Evolutionary conservation across 2,113 vertebrate genomes (phyloP), one percentile per base, ranked within the genome.

Genomic region (Esox niger): DNA sequence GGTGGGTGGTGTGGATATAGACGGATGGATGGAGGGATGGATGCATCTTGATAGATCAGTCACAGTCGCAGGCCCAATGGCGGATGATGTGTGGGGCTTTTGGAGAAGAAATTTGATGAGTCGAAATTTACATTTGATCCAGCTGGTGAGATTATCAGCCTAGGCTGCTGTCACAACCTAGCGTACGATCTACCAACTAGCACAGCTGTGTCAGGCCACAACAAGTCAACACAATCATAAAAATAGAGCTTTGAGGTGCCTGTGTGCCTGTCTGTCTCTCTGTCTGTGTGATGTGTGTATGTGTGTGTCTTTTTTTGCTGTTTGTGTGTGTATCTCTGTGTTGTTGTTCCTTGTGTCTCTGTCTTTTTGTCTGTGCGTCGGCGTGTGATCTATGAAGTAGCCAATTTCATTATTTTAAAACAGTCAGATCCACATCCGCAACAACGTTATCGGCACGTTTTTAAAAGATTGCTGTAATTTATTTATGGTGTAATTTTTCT

Each of bases 1-100:
- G 27, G n/a, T 64, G 70, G 69, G 77, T 74, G 27, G n/a, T 64
- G 70, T 61, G 75, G 67, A 70, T 64, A 9, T 29, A 57, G 65
- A 64, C 20, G 66, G 69, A 69, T 64, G 66, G 75, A 69, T 66
- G 71, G 76, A 69, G 61, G 62, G 21, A 76, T 38, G 11, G 35
- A 38, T 21, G 21, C 7, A 52, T 17, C 38, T 52, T n/a, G 47
- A 15, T 52, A 67, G 70, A 57, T 43, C 38, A 43, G 38, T 43
- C 38, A 43, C 13, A 43, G 38, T 43, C 11, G 17, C 13, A 17
- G 17, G 38, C 38, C 17, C 38, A 15, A 4, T 43, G 38, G 17
- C 13, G 38, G 3, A 43, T 43, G 38, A 17, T 43, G 38, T 15
- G 17, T 43, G 17, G 38, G 38, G 38, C 49, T 27, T 59, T 65